Evolutionary conservation across 1,140 invertebrate species (phyloP), one percentile per base, ranked within the genome.

Genomic region (Trichonephila inaurata): DNA sequence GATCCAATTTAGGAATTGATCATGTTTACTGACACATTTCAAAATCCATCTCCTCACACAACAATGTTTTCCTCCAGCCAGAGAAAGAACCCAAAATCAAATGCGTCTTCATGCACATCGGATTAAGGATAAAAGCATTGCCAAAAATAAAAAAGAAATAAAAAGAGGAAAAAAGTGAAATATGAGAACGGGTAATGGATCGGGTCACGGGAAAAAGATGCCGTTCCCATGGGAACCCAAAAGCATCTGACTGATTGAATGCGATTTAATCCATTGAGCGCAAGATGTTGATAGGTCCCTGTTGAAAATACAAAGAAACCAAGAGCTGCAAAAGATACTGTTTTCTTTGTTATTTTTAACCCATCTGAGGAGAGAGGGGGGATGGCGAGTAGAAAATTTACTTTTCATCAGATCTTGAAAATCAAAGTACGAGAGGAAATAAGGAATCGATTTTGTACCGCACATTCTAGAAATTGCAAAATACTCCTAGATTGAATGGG

Each of bases 211-310:
- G 40, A 19, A 58, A 83, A 51, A 83, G 81, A 83, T 33, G 51
- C 81, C n/a, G 81, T 83, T 83, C 40, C 81, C 81, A 83, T 83
- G 81, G 81, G 40, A 83, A 83, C 81, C 18, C 10, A 16, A n/a
- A 51, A 83, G 81, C 81, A 83, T 83, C 81, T 58, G 40, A 51
- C 44, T 83, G 81, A 83, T 83, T 83, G 81, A 58, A 83, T 51
- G 40, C 81, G 81, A 83, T 83, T 83, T 83, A 83, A 83, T 83
- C 81, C 81, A 83, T 83, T 83, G 81, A 83, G 40, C 81, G 40
- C 6, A 51, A 83, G n/a, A 83, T 51, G 40, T 83, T 83, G 81
- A 83, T 21, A 58, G 40, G 19, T 5, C 40, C n/a, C 33, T 40
- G 8, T 14, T 72, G 40, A 44, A 21, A 51, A 44, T 24, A 83